phyloP scores from a whole-genome alignment of 2,113 vertebrate species.

The Lamprotornis superbus region DNA sequence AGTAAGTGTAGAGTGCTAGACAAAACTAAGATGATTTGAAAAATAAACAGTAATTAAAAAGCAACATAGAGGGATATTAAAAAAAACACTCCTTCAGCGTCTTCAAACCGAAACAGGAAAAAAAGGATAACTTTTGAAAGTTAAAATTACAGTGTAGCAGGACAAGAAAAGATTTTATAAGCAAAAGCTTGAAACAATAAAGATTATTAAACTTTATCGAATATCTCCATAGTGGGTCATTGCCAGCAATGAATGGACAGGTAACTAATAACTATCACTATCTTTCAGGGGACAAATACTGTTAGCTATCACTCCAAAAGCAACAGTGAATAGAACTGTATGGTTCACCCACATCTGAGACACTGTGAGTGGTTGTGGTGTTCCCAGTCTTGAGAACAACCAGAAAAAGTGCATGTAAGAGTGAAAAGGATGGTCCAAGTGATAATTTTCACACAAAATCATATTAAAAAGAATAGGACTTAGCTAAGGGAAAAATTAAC shows the following conservation, averaged over 20 bases:
- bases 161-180: background rate
- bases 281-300: background rate
- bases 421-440: background rate
- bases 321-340: background rate
- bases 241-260: background rate
- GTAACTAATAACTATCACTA: background rate
- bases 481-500: background rate
- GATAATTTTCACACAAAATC: background rate
- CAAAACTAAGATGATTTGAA: background rate
- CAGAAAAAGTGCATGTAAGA: background rate
- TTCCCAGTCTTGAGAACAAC: background rate
- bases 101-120: background rate
- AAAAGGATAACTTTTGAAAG: background rate
- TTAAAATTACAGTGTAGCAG: background rate
- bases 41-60: background rate
- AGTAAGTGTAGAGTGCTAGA: background rate
- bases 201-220: background rate
- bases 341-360: background rate
- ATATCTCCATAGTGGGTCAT: background rate
- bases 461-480: background rate
- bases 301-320: background rate
- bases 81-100: background rate
- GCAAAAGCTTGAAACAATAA: background rate
- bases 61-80: background rate
- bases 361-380: background rate